These are phyloP conservation scores for Rhinichthys osculus DNA, from an alignment of 2,797 vertebrate genomes.

Conservation along the genomic window DNA sequence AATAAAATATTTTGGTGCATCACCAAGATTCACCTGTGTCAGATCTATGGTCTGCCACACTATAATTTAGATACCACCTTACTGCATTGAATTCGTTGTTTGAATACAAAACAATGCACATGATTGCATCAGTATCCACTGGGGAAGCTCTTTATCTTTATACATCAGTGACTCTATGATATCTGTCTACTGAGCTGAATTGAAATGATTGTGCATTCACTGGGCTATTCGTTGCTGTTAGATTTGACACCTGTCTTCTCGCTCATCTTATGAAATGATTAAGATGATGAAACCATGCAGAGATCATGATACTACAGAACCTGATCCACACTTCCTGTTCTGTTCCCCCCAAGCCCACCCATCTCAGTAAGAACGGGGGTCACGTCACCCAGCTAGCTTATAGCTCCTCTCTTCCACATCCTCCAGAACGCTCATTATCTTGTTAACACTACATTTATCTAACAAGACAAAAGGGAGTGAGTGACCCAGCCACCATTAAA, in stretches of 20 bases:
- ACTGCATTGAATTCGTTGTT: not conserved
- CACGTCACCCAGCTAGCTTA: slow-evolving; percentile 72
- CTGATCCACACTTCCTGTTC: not conserved
- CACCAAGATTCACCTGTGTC: not conserved
- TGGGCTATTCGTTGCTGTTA: not conserved
- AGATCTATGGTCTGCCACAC: not conserved
- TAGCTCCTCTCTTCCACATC: slow-evolving; percentile 29
- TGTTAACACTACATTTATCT: slow-evolving; percentile 94
- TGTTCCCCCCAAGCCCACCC: slow-evolving; percentile 52
- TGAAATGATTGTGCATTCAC: not conserved
- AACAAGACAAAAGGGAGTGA: slow-evolving; percentile 88
- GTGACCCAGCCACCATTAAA: slow-evolving; percentile 89
- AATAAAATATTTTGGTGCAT: too few relatives aligned
- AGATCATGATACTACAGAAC: slow-evolving; percentile 1
- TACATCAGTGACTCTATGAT: not conserved
- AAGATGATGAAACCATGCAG: slow-evolving; percentile 5
- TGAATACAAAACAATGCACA: not conserved
- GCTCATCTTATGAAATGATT: not conserved
- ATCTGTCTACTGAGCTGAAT: not conserved
- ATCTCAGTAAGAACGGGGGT: slow-evolving; percentile 73
- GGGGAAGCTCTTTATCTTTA: not conserved
- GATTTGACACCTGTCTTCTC: slow-evolving; percentile 5
- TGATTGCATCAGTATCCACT: not conserved
- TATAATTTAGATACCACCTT: not conserved
- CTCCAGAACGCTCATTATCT: slow-evolving; percentile 85